phyloP scores from a whole-genome alignment of 2,113 vertebrate genomes.

The Prunella fulvescens region DNA sequence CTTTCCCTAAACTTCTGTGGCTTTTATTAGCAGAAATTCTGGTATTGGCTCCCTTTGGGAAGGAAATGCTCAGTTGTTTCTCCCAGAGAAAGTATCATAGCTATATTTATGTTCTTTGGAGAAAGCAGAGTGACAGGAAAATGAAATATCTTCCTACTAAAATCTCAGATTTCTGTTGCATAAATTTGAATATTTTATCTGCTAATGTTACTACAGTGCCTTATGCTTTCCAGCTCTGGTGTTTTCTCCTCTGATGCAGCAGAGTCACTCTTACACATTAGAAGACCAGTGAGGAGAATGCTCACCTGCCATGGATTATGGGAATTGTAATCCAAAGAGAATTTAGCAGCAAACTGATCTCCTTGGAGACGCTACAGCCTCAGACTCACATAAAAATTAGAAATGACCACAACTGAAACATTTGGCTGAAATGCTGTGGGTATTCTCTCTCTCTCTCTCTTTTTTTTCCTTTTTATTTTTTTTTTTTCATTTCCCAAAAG shows the following conservation, averaged over 20 bases:
- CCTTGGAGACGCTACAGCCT: not conserved
- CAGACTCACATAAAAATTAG: not conserved
- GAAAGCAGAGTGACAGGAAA: not conserved
- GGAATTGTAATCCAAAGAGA: not conserved
- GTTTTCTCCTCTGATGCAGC: not conserved
- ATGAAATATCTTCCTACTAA: not conserved
- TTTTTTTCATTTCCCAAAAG: not conserved
- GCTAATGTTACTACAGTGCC: constrained; percentile 1
- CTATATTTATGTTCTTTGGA: not conserved
- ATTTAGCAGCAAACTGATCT: not conserved
- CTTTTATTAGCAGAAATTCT: constrained; percentile 13
- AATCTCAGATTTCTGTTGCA: not conserved
- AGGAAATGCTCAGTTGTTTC: not conserved
- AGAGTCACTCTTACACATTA: not conserved
- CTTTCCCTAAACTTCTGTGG: not conserved
- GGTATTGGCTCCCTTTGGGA: not conserved
- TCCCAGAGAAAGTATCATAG: not conserved
- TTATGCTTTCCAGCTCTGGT: not conserved
- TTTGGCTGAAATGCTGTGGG: not conserved
- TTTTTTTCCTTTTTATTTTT: no score
- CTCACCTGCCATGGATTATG: not conserved
- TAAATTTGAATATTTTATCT: constrained; percentile 35
- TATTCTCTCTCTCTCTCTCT: not conserved
- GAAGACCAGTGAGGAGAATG: not conserved
- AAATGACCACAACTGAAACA: not conserved